Evolutionary conservation across 2,113 vertebrate species (phyloP).

Genomic region (Turdus rufiventris): DNA sequence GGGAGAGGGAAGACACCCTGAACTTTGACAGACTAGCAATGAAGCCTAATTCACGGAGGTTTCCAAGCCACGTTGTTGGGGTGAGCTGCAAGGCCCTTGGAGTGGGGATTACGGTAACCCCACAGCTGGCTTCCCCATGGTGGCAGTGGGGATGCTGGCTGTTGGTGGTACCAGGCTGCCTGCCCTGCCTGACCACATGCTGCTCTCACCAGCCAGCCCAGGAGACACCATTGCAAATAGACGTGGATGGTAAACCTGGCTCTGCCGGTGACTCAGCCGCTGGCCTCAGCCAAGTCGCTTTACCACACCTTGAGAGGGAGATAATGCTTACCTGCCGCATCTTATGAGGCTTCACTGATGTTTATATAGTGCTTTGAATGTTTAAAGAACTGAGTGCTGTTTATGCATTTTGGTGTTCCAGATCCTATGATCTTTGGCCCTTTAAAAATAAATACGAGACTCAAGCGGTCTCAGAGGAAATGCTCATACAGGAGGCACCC

Average conservation of each 20-base stretch:
- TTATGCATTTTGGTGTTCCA: neutral
- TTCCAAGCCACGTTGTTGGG: rapidly evolving
- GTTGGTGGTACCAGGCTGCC: neutral
- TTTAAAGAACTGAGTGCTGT: slow-evolving; percentile 16
- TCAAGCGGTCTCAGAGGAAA: neutral
- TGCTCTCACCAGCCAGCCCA: neutral
- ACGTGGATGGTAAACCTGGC: slow-evolving; percentile 2
- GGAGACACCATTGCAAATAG: neutral
- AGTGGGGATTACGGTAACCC: neutral
- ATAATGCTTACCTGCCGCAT: slow-evolving; percentile 36
- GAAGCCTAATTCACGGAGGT: neutral
- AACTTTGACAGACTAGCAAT: neutral
- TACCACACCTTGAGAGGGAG: slow-evolving; percentile 48
- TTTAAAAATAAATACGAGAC: neutral
- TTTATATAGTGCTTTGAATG: slow-evolving; percentile 34
- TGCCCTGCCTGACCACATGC: neutral
- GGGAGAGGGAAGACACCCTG: neutral
- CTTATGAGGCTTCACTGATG: slow-evolving; percentile 35
- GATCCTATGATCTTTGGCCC: neutral
- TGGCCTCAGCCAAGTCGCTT: neutral
- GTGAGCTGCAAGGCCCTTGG: neutral
- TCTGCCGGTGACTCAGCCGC: slow-evolving; percentile 39
- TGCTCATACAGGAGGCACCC: neutral
- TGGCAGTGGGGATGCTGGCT: neutral
- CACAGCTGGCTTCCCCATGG: neutral